Base-by-base conservation (phyloP, 2,797 vertebrate species). In the Enteromius viviparus region DNA sequence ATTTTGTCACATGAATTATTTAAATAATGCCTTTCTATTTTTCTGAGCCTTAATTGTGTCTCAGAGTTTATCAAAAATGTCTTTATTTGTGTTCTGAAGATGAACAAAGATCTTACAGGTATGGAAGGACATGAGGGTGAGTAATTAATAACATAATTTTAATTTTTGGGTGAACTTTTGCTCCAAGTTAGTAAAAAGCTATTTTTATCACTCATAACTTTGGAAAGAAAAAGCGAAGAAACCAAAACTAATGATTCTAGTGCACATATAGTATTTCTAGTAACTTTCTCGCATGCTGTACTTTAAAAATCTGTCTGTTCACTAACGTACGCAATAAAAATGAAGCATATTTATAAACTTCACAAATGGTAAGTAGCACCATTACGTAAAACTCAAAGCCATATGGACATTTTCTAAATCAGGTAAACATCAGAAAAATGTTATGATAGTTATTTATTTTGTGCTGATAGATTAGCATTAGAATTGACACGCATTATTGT, bases 391-490 rank as follows among this genome's bases (percentile, higher is more conserved):
- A 60, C 8, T 60, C n/a, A 29, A 3, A 60, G 15, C 37, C 37
- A 26, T 23, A 6, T 21, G 5, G 70, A n/a, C 14, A 23, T 60
- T 14, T 77, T 64, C 40, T 45, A 47, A 66, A 65, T 65, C 23
- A 21, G 14, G 42, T 23, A 34, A 76, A 53, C 37, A 53, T 53
- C 21, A 17, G 19, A 23, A 9, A 9, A 1, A 19, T 34, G 23
- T 32, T 37, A 51, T 19, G 29, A 40, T 78, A 64, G 7, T 32
- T 80, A 78, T 85, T 87, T 77, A 65, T 81, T 76, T 45, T 80
- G 19, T 84, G 66, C 49, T 29, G 62, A 23, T 53, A 40, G 21
- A 47, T 69, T 71, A 76, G 62, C 42, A 60, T 42, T 65, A 45
- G n/a, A 70, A 29, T 37, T 84, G 47, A n/a, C 42, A 62, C 40